phyloP scores from a whole-genome alignment of 2,113 vertebrate species.

The Perognathus longimembris region DNA sequence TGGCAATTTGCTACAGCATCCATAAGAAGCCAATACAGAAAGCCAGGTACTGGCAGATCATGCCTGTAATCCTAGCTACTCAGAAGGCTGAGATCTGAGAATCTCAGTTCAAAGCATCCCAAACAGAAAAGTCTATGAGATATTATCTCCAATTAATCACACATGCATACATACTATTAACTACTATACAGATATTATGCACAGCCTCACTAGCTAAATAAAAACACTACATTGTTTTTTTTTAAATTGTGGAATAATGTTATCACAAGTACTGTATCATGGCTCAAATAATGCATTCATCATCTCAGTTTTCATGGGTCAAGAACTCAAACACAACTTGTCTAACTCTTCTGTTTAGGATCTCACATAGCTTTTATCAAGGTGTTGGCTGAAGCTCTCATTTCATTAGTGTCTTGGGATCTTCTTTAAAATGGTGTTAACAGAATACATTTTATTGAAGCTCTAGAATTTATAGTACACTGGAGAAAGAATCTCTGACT shows the following conservation, averaged over 20 bases:
- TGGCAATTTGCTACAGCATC: not conserved
- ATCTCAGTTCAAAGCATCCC: too few relatives aligned
- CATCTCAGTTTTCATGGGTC: not conserved
- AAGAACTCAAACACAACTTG: not conserved
- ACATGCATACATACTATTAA: not conserved
- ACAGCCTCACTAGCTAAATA: not conserved
- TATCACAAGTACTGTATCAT: too few relatives aligned
- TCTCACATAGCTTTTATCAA: not conserved
- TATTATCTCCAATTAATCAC: too few relatives aligned
- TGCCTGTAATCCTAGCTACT: too few relatives aligned
- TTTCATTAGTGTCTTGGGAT: not conserved
- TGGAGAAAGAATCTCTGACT: not conserved
- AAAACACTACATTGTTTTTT: not conserved
- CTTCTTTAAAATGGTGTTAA: not conserved
- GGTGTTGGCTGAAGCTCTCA: not conserved
- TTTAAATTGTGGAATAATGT: not conserved
- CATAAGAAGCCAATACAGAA: not conserved
- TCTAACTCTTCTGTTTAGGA: not conserved
- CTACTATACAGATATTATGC: not conserved
- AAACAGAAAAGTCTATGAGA: too few relatives aligned
- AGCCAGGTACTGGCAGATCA: too few relatives aligned
- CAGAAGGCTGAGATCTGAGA: too few relatives aligned
- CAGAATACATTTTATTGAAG: not conserved
- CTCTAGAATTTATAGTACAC: not conserved
- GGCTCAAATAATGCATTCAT: not conserved